Base-by-base conservation (phyloP, 2,888 invertebrate genomes). In the Amphiduros pacificus region DNA sequence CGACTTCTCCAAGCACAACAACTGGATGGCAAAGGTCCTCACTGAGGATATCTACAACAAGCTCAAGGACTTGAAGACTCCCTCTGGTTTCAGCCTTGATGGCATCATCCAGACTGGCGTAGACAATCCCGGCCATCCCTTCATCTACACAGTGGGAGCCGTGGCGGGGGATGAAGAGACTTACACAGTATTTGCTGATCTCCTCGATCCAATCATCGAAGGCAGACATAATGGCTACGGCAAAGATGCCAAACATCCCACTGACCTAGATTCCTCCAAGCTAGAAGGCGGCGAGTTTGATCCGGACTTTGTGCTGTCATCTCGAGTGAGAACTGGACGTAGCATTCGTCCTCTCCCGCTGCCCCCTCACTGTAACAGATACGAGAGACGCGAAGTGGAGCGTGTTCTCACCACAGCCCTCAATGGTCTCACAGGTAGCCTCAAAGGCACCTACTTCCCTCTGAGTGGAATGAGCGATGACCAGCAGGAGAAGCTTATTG, bases 181-280 rank as follows among this genome's bases (percentile, higher is more conserved):
- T 62, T 68, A 68, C 27, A 49, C 40, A 14, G 52, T 56, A 3
- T 67, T 68, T 41, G 87, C 92, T 69, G 92, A 91, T 62, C 87
- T 97, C 74, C 96, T 96, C 85, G 93, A 97, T 85, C 95, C 95
- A 84, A 91, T 97, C 87, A 96, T 97, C 84, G 94, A 75, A 55
- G 62, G 62, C 9, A 36, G 64, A 17, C 64, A 64, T 36, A 49
- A 49, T 44, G 64, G 64, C 17, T 64, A 62, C 51, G 26, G 14
- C n/a, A 51, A 52, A n/a, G 55, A 26, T 17, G 48, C 29, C n/a
- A 61, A 61, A 27, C 67, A 67, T 54, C 44, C 31, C 20, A 64
- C 67, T 17, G 59, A 67, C 28, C 53, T 67, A 11, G 56, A 68
- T 36, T 27, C 56, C 11, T n/a, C 22, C 14, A 24, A 63, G 17